Percentiles rank a stretch among this genome's conserved stretches.
phyloP scores from a whole-genome alignment of 2,888 invertebrate species.

The Lingula anatina region DNA sequence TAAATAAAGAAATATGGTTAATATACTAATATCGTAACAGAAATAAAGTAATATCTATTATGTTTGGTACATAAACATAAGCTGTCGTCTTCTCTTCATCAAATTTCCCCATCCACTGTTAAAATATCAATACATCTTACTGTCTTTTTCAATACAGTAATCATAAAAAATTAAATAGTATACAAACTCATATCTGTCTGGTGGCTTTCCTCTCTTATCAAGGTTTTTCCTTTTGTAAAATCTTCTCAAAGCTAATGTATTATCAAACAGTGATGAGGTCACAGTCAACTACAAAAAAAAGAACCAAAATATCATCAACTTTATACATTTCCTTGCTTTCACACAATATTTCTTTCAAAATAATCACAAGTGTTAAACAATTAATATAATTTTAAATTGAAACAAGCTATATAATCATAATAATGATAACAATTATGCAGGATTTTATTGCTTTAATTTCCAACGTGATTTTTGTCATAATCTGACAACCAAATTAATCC shows the following conservation, averaged over 20 bases:
- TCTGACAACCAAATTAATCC: too few relatives aligned
- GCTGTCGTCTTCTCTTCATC: neutral
- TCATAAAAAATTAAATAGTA: neutral
- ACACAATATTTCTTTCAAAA: too few relatives aligned
- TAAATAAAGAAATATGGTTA: too few relatives aligned
- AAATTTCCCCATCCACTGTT: neutral
- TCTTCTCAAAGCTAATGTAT: slow-evolving; percentile 9
- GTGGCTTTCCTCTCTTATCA: slow-evolving; percentile 16
- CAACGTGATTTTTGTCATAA: too few relatives aligned
- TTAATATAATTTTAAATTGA: too few relatives aligned
- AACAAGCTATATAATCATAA: too few relatives aligned
- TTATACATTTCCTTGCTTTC: too few relatives aligned
- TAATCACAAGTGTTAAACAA: too few relatives aligned
- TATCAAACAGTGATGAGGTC: slow-evolving; percentile 18
- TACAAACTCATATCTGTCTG: slow-evolving; percentile 26
- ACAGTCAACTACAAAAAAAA: slow-evolving; percentile 18
- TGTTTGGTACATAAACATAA: neutral
- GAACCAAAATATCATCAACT: neutral
- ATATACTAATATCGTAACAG: too few relatives aligned
- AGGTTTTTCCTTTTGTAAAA: slow-evolving; percentile 16
- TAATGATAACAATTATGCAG: too few relatives aligned
- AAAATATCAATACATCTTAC: neutral
- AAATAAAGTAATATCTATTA: neutral
- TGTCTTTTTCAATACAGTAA: too few relatives aligned
- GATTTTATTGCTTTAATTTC: too few relatives aligned